A percentile compares a stretch with the other conserved stretches of the same genome.
Conservation (phyloP, 2,113 vertebrate genomes). For the Osmerus eperlanus region DNA sequence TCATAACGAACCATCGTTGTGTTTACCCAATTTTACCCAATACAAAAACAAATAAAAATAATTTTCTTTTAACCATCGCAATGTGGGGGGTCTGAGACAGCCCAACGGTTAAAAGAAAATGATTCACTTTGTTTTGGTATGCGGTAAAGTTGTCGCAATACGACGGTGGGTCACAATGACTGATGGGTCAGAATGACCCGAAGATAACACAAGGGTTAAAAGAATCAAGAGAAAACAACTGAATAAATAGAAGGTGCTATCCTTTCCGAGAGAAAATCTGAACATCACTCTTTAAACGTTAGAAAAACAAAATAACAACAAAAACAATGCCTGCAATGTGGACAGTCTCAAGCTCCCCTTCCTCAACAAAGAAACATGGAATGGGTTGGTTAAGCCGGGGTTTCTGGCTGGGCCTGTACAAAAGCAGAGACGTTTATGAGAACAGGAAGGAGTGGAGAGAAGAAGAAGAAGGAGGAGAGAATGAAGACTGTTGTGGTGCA, state of each 20-base stretch:
- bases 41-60: too few species aligned
- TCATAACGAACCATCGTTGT: too few species aligned
- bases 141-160: too few species aligned
- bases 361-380: constrained; percentile 25
- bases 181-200: too few species aligned
- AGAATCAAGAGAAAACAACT: constrained; percentile 57
- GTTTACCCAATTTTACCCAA: too few species aligned
- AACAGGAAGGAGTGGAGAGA: constrained; percentile 4
- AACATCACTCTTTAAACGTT: constrained; percentile 46
- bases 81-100: too few species aligned
- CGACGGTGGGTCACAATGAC: too few species aligned
- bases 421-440: constrained; percentile 12
- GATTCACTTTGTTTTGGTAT: too few species aligned
- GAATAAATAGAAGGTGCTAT: constrained; percentile 97
- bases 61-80: too few species aligned
- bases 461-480: constrained; percentile 63
- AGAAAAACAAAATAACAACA: constrained; percentile 7
- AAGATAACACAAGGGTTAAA: constrained; percentile 82
- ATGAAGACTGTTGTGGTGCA: constrained; percentile 58
- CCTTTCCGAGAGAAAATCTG: constrained; percentile 74
- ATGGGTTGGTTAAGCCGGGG: constrained; percentile 21
- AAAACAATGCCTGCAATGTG: constrained; percentile 33
- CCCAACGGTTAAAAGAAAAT: too few species aligned
- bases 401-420: constrained; percentile 24
- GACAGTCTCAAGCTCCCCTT: constrained; percentile 39